Conservation (phyloP, 2,797 vertebrate species). For the Pteropus rufus region DNA sequence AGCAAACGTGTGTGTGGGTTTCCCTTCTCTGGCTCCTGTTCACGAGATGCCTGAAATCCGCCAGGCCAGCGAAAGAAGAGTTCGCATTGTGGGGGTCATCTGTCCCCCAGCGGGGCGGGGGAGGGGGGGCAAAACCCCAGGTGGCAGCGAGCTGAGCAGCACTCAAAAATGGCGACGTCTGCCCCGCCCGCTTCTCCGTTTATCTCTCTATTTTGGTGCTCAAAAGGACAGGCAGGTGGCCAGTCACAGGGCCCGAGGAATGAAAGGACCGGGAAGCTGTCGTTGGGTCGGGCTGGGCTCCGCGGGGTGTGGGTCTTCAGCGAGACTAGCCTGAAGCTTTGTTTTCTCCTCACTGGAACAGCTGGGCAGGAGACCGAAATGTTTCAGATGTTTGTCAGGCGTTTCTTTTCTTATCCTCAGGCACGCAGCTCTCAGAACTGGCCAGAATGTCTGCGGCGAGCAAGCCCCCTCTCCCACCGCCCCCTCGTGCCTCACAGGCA, state of each 20-base stretch:
- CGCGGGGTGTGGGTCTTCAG: not conserved
- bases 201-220: not conserved
- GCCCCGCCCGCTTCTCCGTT: not conserved
- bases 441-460: not conserved
- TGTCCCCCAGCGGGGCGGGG: not conserved
- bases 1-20: rapidly evolving
- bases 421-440: not conserved
- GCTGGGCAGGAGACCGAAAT: not conserved
- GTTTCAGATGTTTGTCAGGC: no score
- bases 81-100: rapidly evolving
- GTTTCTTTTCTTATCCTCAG: no score
- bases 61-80: not conserved
- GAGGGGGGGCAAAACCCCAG: not conserved
- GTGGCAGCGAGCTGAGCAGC: not conserved
- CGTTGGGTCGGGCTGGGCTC: not conserved
- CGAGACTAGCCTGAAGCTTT: rapidly evolving
- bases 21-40: not conserved
- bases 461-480: no score
- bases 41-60: not conserved
- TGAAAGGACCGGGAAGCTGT: rapidly evolving
- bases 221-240: constrained; percentile 55
- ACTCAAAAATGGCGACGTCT: not conserved
- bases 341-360: not conserved
- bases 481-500: not conserved
- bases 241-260: not conserved